Percentiles rank a stretch among this genome's conserved stretches.
These are phyloP conservation scores for Aquatica leii DNA, from an alignment of 2,888 invertebrate species.

Conservation along the genomic window DNA sequence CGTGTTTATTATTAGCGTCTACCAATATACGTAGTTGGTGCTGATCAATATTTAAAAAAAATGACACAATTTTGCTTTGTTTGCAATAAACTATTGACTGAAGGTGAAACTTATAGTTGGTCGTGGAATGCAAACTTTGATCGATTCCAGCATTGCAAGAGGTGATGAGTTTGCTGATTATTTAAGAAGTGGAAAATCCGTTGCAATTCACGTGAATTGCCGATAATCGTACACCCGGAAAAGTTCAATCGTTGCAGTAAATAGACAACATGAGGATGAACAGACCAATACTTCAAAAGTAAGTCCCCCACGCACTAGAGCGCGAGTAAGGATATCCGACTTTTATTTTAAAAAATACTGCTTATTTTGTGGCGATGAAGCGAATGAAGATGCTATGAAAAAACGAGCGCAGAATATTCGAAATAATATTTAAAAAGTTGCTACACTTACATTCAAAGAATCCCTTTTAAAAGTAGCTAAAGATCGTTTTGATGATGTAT, in stretches of 20 bases:
- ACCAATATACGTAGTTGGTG: not conserved
- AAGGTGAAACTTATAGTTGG: constrained; percentile 48
- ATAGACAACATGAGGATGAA: not conserved
- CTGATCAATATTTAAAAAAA: constrained; percentile 17
- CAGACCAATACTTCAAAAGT: not conserved
- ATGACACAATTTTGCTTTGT: constrained; percentile 45
- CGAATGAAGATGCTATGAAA: not conserved
- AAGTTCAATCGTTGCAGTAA: not conserved
- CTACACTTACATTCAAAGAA: no score
- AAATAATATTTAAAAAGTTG: no score
- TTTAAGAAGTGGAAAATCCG: constrained; percentile 32
- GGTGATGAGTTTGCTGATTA: constrained; percentile 45
- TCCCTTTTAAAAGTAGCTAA: no score
- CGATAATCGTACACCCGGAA: constrained; percentile 47
- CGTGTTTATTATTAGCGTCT: not conserved
- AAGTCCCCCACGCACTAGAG: not conserved
- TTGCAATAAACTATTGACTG: constrained; percentile 47
- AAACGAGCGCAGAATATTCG: no score
- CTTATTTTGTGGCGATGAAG: not conserved
- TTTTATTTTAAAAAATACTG: not conserved
- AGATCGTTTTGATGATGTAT: no score
- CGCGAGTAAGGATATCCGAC: not conserved
- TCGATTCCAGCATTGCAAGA: constrained; percentile 44
- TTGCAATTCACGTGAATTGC: constrained; percentile 44
- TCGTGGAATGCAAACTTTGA: constrained; percentile 40